Evolutionary conservation across 2,888 invertebrate genomes (phyloP).

Genomic region (Megalurothrips usitatus): DNA sequence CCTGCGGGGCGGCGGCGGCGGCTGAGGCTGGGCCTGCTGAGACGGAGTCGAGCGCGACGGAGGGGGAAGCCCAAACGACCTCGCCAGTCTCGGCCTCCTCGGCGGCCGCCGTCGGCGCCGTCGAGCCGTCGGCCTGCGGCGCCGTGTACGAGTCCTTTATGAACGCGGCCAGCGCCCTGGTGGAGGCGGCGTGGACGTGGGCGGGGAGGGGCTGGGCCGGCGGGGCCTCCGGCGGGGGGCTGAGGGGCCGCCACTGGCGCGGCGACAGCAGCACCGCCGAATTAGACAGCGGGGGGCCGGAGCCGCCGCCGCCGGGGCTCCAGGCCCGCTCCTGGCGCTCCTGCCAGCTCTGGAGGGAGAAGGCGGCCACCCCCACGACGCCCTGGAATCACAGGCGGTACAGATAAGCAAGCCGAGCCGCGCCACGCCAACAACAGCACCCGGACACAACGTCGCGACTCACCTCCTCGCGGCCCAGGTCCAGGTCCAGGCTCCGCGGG

Average conservation of each 20-base stretch:
- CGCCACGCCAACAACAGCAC: no score
- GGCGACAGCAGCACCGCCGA: neutral
- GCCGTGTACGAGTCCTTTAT: neutral
- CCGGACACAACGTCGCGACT: no score
- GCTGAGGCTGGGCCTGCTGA: neutral
- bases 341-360: neutral
- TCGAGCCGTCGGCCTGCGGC: neutral
- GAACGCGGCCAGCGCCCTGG: neutral
- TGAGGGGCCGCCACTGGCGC: slow-evolving; percentile 5
- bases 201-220: neutral
- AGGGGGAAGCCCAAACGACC: neutral
- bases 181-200: neutral
- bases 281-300: neutral
- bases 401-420: no score
- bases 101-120: neutral
- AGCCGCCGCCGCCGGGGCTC: neutral
- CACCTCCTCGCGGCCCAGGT: neutral
- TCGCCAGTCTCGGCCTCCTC: neutral
- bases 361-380: slow-evolving; percentile 2
- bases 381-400: neutral
- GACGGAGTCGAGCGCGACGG: neutral
- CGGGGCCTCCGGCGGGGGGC: neutral
- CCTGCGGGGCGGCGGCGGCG: neutral
- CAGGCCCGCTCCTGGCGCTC: neutral
- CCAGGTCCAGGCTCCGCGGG: slow-evolving; percentile 1